These are phyloP conservation scores for Papilio xuthus DNA, from an alignment of 1,140 invertebrate genomes.

Conservation along the genomic window DNA sequence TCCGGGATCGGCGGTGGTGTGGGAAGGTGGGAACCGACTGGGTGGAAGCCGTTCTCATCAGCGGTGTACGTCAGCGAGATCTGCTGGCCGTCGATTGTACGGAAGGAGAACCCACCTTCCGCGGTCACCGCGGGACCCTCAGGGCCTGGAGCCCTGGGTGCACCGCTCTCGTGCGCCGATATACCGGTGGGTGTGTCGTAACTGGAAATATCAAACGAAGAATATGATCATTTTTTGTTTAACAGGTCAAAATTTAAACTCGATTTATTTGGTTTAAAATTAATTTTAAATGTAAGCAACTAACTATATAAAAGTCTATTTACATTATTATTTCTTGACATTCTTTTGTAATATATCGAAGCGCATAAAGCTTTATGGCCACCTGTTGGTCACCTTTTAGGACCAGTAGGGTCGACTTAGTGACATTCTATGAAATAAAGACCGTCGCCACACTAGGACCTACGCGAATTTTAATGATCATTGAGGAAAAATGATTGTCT, in stretches of 20 bases:
- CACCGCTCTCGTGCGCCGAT: slow-evolving; percentile 85
- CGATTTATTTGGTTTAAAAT: too few relatives aligned
- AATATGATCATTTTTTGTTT: not conserved
- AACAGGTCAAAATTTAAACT: not conserved
- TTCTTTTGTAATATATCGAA: not conserved
- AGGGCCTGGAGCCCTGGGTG: slow-evolving; percentile 83
- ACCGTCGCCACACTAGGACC: not conserved
- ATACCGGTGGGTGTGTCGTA: slow-evolving; percentile 86
- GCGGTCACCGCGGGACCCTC: slow-evolving; percentile 84
- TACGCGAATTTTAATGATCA: too few relatives aligned
- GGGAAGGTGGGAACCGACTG: slow-evolving; percentile 88
- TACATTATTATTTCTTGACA: not conserved
- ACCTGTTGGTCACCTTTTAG: slow-evolving; percentile 5
- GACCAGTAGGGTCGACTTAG: not conserved
- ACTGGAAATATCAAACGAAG: slow-evolving; percentile 55
- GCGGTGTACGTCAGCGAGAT: slow-evolving; percentile 88
- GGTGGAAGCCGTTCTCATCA: slow-evolving; percentile 90
- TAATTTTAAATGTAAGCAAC: not conserved
- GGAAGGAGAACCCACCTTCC: slow-evolving; percentile 87
- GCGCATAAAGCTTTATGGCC: not conserved
- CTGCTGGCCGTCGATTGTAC: slow-evolving; percentile 87
- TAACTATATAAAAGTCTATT: not conserved
- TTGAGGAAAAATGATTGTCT: too few relatives aligned
- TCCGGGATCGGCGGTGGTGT: slow-evolving; percentile 89
- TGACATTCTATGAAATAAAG: not conserved